Percentiles rank a stretch among this genome's conserved stretches.
phyloP scores from a whole-genome alignment of 2,888 invertebrate genomes.

The Acronicta psi region DNA sequence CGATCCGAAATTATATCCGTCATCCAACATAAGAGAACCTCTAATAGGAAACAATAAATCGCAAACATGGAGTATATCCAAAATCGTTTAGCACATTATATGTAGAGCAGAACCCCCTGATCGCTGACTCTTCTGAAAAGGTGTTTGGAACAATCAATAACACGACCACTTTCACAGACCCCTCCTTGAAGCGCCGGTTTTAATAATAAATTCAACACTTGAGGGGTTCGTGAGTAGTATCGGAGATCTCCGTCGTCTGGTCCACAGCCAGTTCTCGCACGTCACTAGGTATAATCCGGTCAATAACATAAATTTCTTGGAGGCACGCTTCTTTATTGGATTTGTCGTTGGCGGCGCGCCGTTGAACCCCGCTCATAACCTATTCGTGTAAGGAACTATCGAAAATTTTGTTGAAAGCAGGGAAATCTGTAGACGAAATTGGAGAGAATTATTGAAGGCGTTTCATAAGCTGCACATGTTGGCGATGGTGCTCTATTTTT shows the following conservation, averaged over 20 bases:
- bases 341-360: conserved; percentile 79
- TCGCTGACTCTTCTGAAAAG: conserved; percentile 83
- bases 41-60: conserved; percentile 67
- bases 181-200: conserved; percentile 59
- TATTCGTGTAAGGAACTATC: conserved; percentile 72
- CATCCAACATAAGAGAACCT: conserved; percentile 19
- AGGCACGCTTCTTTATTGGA: conserved; percentile 84
- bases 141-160: conserved; percentile 86
- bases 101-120: conserved; percentile 76
- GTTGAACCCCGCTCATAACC: conserved; percentile 76
- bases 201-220: conserved; percentile 57
- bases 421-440: conserved; percentile 66
- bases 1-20: conserved; percentile 31
- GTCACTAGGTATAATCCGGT: conserved; percentile 85
- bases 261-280: conserved; percentile 73
- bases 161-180: conserved; percentile 72
- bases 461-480: conserved; percentile 31
- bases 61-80: conserved; percentile 67
- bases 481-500: conserved; percentile 5
- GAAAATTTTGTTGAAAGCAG: conserved; percentile 70
- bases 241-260: conserved; percentile 70
- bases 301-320: conserved; percentile 86
- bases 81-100: conserved; percentile 80
- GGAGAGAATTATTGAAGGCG: conserved; percentile 46
- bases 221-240: conserved; percentile 56